Base-by-base conservation (phyloP, 2,797 vertebrate genomes). In the Oreortyx pictus region DNA sequence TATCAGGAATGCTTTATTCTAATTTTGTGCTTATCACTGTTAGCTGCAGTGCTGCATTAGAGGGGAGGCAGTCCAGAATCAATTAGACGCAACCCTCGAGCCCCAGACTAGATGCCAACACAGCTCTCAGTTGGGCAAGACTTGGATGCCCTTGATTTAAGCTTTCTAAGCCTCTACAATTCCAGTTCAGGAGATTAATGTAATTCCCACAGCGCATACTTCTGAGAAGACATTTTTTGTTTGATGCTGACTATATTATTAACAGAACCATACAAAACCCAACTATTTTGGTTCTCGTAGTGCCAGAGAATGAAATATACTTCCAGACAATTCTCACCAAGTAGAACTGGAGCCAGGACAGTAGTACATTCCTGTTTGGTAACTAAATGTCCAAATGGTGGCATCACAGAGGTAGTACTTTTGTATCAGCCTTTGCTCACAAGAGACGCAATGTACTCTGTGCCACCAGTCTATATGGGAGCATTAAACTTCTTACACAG, bases 91-190 rank as follows among this genome's bases (percentile, higher is more conserved):
- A 90, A 68, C 56, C 29, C 75, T 66, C 59, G 50, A 83, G 90
- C 90, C 90, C 62, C 3, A 52, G 73, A 91, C 84, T 68, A 56
- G 70, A 86, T 91, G 95, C 95, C 95, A 96, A 29, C n/a, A 60
- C 44, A 94, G 74, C 25, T 83, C 92, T 95, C 95, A 93, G 74
- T 11, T 91, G 90, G 90, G 84, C 66, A 86, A 95, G 94, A 95
- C 93, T 96, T 96, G 96, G 93, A 96, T 96, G 96, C 76, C 96
- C 96, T 96, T 96, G 95, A 94, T 94, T 96, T 96, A 94, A 94
- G 96, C 96, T 86, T 93, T 88, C 79, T 96, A 96, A 96, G 95
- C 95, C 90, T 89, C 67, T 74, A 62, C 76, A 89, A 62, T 78
- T 94, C 94, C 94, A 93, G 90, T 96, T 95, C 93, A 96, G 90